These are phyloP conservation scores for Drosophila hydei DNA, from an alignment of 1,140 invertebrate genomes.

Conservation along the genomic window DNA sequence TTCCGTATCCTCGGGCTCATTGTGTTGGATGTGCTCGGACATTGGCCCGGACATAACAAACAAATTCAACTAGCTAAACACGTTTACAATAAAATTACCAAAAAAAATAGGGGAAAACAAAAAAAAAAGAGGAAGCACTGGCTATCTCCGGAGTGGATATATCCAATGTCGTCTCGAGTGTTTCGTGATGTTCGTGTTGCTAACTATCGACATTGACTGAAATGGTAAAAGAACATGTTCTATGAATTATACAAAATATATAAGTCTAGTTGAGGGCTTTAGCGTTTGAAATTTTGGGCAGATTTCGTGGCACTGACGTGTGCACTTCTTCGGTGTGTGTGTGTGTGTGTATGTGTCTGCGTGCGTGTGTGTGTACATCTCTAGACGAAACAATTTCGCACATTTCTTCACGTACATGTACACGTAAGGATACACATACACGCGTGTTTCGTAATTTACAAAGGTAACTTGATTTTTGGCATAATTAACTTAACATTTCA, in stretches of 20 bases:
- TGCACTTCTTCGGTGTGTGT: slow-evolving; percentile 55
- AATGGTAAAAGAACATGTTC: slow-evolving; percentile 33
- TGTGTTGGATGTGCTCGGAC: slow-evolving; percentile 37
- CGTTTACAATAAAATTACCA: slow-evolving; percentile 4
- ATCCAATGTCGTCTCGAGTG: slow-evolving; percentile 58
- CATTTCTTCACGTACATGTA: not conserved
- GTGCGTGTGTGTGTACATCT: slow-evolving; percentile 5
- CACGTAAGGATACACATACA: not conserved
- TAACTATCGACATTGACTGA: slow-evolving; percentile 76
- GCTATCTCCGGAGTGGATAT: slow-evolving; percentile 65
- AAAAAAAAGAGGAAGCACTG: slow-evolving; percentile 45
- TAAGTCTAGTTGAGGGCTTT: not conserved
- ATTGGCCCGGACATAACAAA: slow-evolving; percentile 34
- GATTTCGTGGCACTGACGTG: slow-evolving; percentile 77
- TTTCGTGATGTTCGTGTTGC: slow-evolving; percentile 51
- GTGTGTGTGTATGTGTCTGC: slow-evolving; percentile 13
- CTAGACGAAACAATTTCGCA: not conserved
- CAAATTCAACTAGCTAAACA: slow-evolving; percentile 36
- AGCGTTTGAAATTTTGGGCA: slow-evolving; percentile 4
- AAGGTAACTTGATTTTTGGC: slow-evolving; percentile 9
- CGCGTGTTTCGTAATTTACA: not conserved
- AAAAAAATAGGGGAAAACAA: slow-evolving; percentile 24
- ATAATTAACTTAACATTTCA: not conserved
- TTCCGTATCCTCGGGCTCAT: slow-evolving; percentile 53
- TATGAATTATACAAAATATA: slow-evolving; percentile 6